A percentile compares a stretch with the other conserved stretches of the same genome.
Conservation (phyloP, 2,113 vertebrate genomes). For the Leiothrix lutea region DNA sequence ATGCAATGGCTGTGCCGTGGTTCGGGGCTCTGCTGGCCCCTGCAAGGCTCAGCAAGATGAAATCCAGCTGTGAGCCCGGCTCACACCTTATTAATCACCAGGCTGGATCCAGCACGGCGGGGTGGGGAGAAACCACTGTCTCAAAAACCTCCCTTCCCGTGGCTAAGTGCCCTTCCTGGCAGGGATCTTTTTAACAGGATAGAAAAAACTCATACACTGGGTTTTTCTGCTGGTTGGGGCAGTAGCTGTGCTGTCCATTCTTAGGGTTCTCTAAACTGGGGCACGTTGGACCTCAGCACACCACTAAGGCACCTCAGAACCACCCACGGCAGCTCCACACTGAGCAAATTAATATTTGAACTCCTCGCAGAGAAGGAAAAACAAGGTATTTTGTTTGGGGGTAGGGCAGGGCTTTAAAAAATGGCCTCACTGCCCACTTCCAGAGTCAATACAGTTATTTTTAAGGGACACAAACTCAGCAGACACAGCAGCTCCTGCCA, state of each 20-base stretch:
- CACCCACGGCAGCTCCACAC: not conserved
- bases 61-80: conserved; percentile 26
- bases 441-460: not conserved
- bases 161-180: not conserved
- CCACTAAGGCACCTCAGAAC: not conserved
- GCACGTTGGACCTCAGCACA: accelerated
- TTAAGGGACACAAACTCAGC: not conserved
- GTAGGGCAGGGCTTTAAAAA: not conserved
- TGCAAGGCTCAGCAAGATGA: not conserved
- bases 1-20: not conserved
- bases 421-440: not conserved
- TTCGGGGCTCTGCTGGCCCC: not conserved
- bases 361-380: not conserved
- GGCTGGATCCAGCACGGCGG: not conserved
- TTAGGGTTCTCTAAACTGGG: not conserved
- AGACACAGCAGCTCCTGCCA: not conserved
- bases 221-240: not conserved
- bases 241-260: not conserved
- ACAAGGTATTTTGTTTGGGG: not conserved
- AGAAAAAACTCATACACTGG: not conserved
- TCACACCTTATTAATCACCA: conserved; percentile 50
- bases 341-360: not conserved
- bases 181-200: not conserved
- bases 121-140: conserved; percentile 13
- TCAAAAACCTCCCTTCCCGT: not conserved